Conservation (phyloP, 2,113 vertebrate species). For the Verasper variegatus region DNA sequence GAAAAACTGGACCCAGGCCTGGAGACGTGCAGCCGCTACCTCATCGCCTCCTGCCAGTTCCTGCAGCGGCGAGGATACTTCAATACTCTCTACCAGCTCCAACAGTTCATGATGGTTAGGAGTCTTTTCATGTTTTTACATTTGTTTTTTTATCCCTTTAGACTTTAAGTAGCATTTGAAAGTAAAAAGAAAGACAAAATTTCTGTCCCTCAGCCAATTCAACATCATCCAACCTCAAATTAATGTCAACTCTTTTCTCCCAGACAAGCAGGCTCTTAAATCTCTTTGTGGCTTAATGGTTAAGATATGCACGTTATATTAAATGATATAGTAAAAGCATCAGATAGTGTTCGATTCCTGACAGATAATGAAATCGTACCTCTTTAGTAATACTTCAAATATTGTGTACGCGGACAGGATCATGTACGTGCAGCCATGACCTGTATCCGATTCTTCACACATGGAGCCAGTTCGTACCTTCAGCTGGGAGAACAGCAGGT, state of each 20-base stretch:
- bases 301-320: too few species aligned
- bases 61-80: slow-evolving; percentile 91
- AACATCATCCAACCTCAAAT: neutral
- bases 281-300: neutral
- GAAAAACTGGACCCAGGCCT: slow-evolving; percentile 90
- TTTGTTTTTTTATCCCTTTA: too few species aligned
- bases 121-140: neutral
- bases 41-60: slow-evolving; percentile 94
- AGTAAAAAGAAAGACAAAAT: too few species aligned
- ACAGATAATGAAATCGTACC: too few species aligned
- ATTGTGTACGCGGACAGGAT: slow-evolving; percentile 82
- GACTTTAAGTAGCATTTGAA: too few species aligned
- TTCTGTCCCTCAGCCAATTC: too few species aligned
- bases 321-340: too few species aligned
- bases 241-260: neutral
- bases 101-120: slow-evolving; percentile 97
- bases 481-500: slow-evolving; percentile 90
- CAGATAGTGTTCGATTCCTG: too few species aligned
- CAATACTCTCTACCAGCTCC: slow-evolving; percentile 95
- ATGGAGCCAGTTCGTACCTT: slow-evolving; percentile 90
- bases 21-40: slow-evolving; percentile 90
- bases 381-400: too few species aligned
- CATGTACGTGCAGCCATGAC: slow-evolving; percentile 97
- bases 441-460: slow-evolving; percentile 95
- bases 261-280: neutral